These are phyloP conservation scores for Pandemis cinnamomeana DNA, from an alignment of 2,888 invertebrate species.

Conservation along the genomic window DNA sequence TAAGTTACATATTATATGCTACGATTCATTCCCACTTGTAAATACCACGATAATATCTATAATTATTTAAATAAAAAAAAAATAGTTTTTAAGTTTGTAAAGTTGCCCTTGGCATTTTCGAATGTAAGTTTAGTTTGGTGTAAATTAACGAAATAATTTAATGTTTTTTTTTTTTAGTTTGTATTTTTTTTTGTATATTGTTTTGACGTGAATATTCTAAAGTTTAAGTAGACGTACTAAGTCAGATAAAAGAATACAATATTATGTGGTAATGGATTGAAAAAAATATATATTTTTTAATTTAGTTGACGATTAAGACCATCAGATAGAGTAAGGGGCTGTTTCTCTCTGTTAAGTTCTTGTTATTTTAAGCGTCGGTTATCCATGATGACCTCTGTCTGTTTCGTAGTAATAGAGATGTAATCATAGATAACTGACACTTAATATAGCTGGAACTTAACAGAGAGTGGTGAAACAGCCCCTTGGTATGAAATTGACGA, in stretches of 20 bases:
- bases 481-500: too few species aligned
- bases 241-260: background rate
- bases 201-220: background rate
- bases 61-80: slow-evolving; percentile 20
- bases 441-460: too few species aligned
- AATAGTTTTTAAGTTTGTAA: slow-evolving; percentile 5
- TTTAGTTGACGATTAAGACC: too few species aligned
- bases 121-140: background rate
- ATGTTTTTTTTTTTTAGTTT: background rate
- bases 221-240: background rate
- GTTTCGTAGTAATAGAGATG: too few species aligned
- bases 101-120: slow-evolving; percentile 4
- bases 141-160: background rate
- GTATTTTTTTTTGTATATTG: background rate
- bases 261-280: background rate
- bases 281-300: too few species aligned
- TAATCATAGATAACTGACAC: too few species aligned
- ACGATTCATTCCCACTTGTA: slow-evolving; percentile 41
- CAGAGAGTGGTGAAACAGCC: too few species aligned
- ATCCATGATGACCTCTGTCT: too few species aligned
- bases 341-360: too few species aligned
- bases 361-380: too few species aligned
- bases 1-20: slow-evolving; percentile 24
- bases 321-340: too few species aligned
- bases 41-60: slow-evolving; percentile 39